phyloP scores from a whole-genome alignment of 2,888 invertebrate genomes.

The Drosophila tripunctata region DNA sequence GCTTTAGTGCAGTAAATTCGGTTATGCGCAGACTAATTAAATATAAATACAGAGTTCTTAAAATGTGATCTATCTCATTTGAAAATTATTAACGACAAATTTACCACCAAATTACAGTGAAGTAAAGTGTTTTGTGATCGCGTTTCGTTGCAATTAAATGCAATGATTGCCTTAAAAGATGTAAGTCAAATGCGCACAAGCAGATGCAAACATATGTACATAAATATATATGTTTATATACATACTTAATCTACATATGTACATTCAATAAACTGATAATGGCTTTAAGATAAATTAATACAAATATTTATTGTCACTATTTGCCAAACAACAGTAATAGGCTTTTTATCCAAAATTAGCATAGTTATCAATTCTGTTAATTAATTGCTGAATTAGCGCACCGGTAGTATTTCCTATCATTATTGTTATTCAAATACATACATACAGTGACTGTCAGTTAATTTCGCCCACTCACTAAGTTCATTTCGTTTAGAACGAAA shows the following conservation, averaged over 20 bases:
- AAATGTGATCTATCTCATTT: constrained; percentile 42
- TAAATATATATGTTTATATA: not conserved
- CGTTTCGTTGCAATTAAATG: constrained; percentile 2
- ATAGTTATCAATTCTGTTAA: constrained; percentile 36
- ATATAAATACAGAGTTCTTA: constrained; percentile 12
- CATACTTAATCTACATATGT: not conserved
- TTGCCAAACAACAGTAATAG: constrained; percentile 23
- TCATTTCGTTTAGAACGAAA: no score
- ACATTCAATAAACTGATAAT: constrained; percentile 5
- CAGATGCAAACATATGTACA: not conserved
- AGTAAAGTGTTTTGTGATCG: not conserved
- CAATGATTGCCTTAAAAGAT: constrained; percentile 40
- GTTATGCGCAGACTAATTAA: constrained; percentile 10
- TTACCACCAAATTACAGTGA: constrained; percentile 1
- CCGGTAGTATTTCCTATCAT: constrained; percentile 4
- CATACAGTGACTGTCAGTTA: not conserved
- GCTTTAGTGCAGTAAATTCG: not conserved
- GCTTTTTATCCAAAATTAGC: constrained; percentile 5
- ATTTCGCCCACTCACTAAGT: not conserved
- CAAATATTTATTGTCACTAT: constrained; percentile 12
- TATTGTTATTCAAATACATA: not conserved
- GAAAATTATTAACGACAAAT: constrained; percentile 2
- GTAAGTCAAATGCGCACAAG: constrained; percentile 64
- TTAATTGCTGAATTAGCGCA: constrained; percentile 54
- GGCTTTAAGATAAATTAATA: constrained; percentile 1